A percentile compares a stretch with the other conserved stretches of the same genome.
These are phyloP conservation scores for Sakesphorus luctuosus DNA, from an alignment of 2,113 vertebrate genomes.

Conservation along the genomic window DNA sequence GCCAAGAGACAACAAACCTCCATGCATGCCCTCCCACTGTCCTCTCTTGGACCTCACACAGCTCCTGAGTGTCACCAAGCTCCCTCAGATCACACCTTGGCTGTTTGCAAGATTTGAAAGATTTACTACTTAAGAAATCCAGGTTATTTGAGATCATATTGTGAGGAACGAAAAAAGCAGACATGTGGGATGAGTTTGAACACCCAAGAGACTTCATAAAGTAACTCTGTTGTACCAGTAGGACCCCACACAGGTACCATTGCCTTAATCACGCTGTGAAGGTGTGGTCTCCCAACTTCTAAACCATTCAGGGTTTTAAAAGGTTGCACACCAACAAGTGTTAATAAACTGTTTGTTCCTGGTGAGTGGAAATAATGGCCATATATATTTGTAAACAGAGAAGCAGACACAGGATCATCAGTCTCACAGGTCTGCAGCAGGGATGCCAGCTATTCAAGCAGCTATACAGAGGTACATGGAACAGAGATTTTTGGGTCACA, in stretches of 20 bases:
- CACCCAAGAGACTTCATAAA: background rate
- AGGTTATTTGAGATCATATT: background rate
- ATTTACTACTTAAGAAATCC: background rate
- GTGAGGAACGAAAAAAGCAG: background rate
- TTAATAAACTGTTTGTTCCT: background rate
- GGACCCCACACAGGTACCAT: background rate
- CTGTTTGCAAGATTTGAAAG: background rate
- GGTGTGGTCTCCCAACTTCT: background rate
- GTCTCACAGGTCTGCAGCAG: background rate
- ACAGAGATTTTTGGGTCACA: background rate
- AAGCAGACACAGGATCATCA: background rate
- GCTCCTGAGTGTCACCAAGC: background rate
- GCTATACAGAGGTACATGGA: background rate
- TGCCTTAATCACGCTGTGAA: background rate
- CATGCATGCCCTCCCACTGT: background rate
- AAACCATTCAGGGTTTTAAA: background rate
- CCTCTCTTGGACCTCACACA: accelerated
- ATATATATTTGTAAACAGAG: background rate
- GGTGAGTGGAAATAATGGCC: background rate
- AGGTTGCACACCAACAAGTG: background rate
- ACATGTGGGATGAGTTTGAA: background rate
- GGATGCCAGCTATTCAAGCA: background rate
- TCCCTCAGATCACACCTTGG: background rate
- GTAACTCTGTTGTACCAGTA: background rate
- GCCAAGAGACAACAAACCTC: background rate